These are phyloP conservation scores for Chionodraco myersi DNA, from an alignment of 2,113 vertebrate species.

Conservation along the genomic window DNA sequence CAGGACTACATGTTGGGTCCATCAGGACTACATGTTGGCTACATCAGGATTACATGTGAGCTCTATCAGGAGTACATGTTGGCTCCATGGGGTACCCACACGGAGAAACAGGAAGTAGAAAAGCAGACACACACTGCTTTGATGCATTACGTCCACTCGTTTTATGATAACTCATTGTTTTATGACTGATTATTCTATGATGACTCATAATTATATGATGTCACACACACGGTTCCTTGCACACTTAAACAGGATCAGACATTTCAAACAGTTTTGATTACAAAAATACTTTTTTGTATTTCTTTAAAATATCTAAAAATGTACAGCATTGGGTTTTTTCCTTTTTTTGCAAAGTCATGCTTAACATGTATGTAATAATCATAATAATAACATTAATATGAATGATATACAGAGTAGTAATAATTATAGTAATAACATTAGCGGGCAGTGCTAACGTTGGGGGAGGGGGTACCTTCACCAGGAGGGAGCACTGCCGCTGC, in stretches of 20 bases:
- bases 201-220: slow-evolving; percentile 42
- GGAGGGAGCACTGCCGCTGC: slow-evolving; percentile 64
- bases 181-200: slow-evolving; percentile 6
- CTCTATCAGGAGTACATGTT: too few species aligned
- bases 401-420: slow-evolving; percentile 81
- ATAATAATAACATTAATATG: slow-evolving; percentile 82
- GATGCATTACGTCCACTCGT: too few species aligned
- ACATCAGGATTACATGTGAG: too few species aligned
- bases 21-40: too few species aligned
- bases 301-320: slow-evolving; percentile 86
- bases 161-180: too few species aligned
- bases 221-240: slow-evolving; percentile 49
- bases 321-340: slow-evolving; percentile 79
- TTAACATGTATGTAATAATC: slow-evolving; percentile 80
- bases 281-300: slow-evolving; percentile 86
- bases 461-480: slow-evolving; percentile 38
- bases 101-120: slow-evolving; percentile 20
- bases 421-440: slow-evolving; percentile 77
- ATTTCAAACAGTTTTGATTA: slow-evolving; percentile 82
- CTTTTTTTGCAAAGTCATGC: slow-evolving; percentile 81
- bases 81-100: too few species aligned
- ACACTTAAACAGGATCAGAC: slow-evolving; percentile 70
- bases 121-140: not conserved
- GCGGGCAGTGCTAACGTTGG: slow-evolving; percentile 44
- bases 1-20: too few species aligned